Evolutionary conservation across 2,113 vertebrate genomes (phyloP), one percentile per base, ranked within the genome.

Genomic region (Coptodon bakossiorum): DNA sequence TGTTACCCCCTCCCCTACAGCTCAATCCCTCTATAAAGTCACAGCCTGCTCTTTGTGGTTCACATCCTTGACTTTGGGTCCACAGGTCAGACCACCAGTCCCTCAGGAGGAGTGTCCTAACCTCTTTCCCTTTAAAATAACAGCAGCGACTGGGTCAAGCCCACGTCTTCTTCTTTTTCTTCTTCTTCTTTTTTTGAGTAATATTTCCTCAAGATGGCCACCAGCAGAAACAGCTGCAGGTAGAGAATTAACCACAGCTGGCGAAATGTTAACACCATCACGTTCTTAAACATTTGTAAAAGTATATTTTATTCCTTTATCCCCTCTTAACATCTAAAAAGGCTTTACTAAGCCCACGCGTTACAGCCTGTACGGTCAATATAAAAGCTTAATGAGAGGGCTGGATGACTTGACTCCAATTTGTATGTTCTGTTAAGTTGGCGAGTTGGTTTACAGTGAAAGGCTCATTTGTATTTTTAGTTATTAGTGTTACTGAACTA

Each of bases 51-150:
- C 90, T 93, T 93, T 93, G 92, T 86, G 94, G 94, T 94, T 95
- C 95, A 96, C 40, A 19, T 89, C 93, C 83, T 86, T 88, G 88
- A 92, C 91, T 45, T 87, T 80, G 89, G 90, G 89, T 89, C 89
- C 80, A 86, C 68, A 38, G 94, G 93, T 96, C 92, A 95, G 89
- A 82, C 82, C 88, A 76, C 73, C 24, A 48, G 73, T 90, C 94
- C 91, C 95, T 84, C 56, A 91, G 94, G 93, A 92, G 86, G 40
- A 68, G 86, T 80, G 92, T 94, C 91, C 81, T 93, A 91, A 95
- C 94, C 91, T 92, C 83, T 89, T 71, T 92, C 88, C 84, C 87
- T 94, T 91, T 92, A 92, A 94, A 96, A 95, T 88, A 96, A 95
- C 94, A 96, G 90, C 84, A 81, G 81, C 66, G 89, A 59, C 91